phyloP scores from a whole-genome alignment of 2,113 vertebrate species.

The Cricetomys ansorgei region DNA sequence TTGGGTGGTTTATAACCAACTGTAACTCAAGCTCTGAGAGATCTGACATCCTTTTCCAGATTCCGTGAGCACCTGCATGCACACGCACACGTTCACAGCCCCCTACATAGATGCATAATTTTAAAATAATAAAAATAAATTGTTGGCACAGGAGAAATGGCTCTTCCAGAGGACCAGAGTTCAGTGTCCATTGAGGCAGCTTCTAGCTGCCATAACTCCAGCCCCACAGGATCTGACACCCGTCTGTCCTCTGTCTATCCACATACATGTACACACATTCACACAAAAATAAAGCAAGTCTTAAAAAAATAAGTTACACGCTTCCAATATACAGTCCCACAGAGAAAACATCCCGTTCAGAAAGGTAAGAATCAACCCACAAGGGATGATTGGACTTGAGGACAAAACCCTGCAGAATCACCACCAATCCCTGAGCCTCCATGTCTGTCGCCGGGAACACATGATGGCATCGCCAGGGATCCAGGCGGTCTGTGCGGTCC shows the following conservation, averaged over 20 bases:
- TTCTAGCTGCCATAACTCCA: background rate
- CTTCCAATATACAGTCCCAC: background rate
- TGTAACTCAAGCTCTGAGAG: background rate
- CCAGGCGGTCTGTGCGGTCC: background rate
- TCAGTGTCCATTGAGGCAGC: background rate
- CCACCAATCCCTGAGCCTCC: no score
- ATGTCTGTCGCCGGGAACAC: background rate
- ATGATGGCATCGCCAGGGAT: no score
- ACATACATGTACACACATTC: background rate
- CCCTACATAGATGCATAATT: background rate
- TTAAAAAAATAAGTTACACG: background rate
- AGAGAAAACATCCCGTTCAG: background rate
- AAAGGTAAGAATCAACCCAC: no score
- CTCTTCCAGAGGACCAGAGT: background rate
- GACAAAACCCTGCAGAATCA: background rate
- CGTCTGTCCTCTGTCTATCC: no score
- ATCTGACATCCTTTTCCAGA: background rate
- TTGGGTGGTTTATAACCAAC: background rate
- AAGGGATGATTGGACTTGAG: background rate
- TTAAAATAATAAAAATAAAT: background rate
- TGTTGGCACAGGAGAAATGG: background rate
- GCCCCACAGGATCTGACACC: no score
- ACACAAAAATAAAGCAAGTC: background rate
- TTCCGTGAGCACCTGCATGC: no score
- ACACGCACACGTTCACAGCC: no score